Conservation (phyloP, 2,888 invertebrate species). For the Drosophila siamana region DNA sequence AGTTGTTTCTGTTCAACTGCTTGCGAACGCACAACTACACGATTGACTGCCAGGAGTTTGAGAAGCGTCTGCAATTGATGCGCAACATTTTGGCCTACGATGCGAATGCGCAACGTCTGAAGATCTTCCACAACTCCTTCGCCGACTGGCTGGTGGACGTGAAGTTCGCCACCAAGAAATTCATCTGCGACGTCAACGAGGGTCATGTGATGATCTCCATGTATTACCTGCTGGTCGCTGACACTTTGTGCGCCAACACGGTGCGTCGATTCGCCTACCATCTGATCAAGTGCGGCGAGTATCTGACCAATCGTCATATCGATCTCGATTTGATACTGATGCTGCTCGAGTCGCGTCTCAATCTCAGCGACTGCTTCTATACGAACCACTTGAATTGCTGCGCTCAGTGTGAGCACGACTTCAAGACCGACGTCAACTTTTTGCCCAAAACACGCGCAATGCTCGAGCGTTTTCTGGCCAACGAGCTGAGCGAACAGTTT, state of each 20-base stretch:
- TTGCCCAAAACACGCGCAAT: constrained; percentile 84
- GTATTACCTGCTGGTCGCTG: constrained; percentile 91
- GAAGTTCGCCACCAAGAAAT: constrained; percentile 98
- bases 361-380: constrained; percentile 85
- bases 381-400: constrained; percentile 86
- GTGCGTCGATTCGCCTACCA: constrained; percentile 91
- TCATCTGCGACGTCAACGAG: constrained; percentile 93
- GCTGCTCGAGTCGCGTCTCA: constrained; percentile 84
- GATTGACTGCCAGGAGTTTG: constrained; percentile 92
- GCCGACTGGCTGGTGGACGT: constrained; percentile 98
- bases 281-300: constrained; percentile 89
- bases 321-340: constrained; percentile 84
- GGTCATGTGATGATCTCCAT: constrained; percentile 96
- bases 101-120: constrained; percentile 81
- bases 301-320: constrained; percentile 85
- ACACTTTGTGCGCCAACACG: constrained; percentile 89
- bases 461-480: constrained; percentile 85
- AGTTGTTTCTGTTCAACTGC: constrained; percentile 92
- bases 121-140: constrained; percentile 96
- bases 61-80: constrained; percentile 91
- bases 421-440: constrained; percentile 84
- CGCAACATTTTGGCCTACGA: constrained; percentile 87
- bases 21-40: constrained; percentile 92
- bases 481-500: constrained; percentile 84
- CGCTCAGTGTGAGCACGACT: constrained; percentile 84